Evolutionary conservation across 2,888 invertebrate species (phyloP).

Genomic region (Cyaniris semiargus): DNA sequence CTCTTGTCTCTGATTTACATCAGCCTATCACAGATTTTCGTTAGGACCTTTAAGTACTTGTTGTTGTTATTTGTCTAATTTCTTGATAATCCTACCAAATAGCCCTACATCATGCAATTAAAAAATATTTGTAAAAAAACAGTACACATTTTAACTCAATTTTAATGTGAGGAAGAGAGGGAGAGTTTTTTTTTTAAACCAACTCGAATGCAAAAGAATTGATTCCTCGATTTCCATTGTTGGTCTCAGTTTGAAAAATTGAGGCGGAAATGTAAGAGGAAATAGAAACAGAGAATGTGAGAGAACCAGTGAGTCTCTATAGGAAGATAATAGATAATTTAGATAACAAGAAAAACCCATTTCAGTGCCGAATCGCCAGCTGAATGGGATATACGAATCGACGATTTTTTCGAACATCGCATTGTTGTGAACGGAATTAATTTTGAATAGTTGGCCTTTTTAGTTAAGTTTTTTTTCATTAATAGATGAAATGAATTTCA

Average conservation of each 20-base stretch:
- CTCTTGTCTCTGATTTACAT: not conserved
- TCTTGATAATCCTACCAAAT: too few relatives aligned
- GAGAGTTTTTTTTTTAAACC: not conserved
- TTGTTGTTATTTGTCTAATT: too few relatives aligned
- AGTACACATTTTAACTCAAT: too few relatives aligned
- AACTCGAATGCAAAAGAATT: not conserved
- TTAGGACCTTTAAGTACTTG: too few relatives aligned
- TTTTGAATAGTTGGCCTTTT: not conserved
- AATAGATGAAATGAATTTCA: too few relatives aligned
- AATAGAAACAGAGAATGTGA: slow-evolving; percentile 38
- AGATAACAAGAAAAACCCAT: slow-evolving; percentile 68
- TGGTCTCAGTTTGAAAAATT: slow-evolving; percentile 5
- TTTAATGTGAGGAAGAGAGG: not conserved
- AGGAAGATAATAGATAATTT: slow-evolving; percentile 65
- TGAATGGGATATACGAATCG: slow-evolving; percentile 54
- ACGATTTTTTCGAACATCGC: slow-evolving; percentile 23
- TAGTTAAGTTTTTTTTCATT: not conserved
- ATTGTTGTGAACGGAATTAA: not conserved
- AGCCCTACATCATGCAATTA: too few relatives aligned
- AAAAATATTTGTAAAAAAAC: too few relatives aligned
- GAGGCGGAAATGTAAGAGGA: slow-evolving; percentile 16
- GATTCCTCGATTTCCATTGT: not conserved
- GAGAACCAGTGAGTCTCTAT: slow-evolving; percentile 48
- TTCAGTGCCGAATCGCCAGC: slow-evolving; percentile 47
- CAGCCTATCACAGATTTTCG: too few relatives aligned